Evolutionary conservation across 2,113 vertebrate species (phyloP).

Genomic region (Urocitellus parryii): DNA sequence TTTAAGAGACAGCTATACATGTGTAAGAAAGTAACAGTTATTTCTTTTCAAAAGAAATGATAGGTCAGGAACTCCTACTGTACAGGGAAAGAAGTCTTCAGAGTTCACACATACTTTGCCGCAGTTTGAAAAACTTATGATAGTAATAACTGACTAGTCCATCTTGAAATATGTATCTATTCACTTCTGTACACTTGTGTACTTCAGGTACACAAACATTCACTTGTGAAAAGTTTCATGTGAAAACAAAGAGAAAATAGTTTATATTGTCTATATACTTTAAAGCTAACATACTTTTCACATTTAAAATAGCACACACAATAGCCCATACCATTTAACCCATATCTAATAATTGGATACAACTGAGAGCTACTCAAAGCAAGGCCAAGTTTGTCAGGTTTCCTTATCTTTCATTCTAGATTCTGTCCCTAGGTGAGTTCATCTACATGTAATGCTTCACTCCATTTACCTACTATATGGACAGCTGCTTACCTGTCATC

Average conservation of each 20-base stretch:
- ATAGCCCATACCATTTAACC: not conserved
- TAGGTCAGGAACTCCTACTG: not conserved
- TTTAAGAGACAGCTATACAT: not conserved
- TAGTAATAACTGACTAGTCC: not conserved
- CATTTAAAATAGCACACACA: not conserved
- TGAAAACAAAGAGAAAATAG: not conserved
- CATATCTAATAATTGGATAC: not conserved
- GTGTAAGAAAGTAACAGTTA: not conserved
- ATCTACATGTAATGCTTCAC: not conserved
- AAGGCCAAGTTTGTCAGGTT: not conserved
- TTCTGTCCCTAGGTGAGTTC: not conserved
- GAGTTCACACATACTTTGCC: not conserved
- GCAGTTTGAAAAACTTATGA: not conserved
- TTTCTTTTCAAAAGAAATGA: not conserved
- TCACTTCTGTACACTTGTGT: not conserved
- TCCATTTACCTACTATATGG: not conserved
- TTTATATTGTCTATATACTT: not conserved
- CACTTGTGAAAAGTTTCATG: not conserved
- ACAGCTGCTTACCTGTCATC: not conserved
- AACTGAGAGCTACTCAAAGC: not conserved
- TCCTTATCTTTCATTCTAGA: constrained; percentile 10
- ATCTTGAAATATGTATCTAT: not conserved
- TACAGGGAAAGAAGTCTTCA: not conserved
- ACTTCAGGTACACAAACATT: not conserved
- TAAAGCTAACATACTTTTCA: constrained; percentile 7